Conservation (phyloP, 2,888 invertebrate species). For the Idaea dimidiata region DNA sequence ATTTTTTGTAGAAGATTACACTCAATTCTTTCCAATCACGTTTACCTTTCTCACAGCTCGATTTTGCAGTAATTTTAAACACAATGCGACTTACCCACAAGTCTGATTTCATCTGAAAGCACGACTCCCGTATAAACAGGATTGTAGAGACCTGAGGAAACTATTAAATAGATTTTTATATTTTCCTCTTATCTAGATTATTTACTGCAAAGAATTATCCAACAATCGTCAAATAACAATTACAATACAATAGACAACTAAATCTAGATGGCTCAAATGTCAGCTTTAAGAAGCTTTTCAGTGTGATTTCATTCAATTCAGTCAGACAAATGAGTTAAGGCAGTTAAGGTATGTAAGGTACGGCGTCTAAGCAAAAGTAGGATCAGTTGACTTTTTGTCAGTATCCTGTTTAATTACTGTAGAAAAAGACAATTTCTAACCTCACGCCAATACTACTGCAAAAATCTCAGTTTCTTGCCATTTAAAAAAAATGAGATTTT, state of each 20-base stretch:
- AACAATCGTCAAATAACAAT: too few species aligned
- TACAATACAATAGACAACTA: too few species aligned
- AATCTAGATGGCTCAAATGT: too few species aligned
- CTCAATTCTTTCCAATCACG: constrained; percentile 19
- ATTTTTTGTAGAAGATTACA: neutral
- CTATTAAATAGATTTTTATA: neutral
- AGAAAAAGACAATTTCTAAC: too few species aligned
- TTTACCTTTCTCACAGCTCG: constrained; percentile 20
- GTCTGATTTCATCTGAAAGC: constrained; percentile 22
- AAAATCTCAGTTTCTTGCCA: neutral
- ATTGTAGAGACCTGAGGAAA: neutral
- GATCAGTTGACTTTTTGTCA: too few species aligned
- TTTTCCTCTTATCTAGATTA: neutral
- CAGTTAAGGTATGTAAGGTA: too few species aligned
- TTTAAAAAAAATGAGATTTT: too few species aligned
- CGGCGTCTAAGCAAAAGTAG: too few species aligned
- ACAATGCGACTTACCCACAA: constrained; percentile 18
- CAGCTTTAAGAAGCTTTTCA: too few species aligned
- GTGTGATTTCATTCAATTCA: neutral
- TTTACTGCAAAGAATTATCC: neutral
- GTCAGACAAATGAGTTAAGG: too few species aligned
- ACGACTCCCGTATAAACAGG: constrained; percentile 4
- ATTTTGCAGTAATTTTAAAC: constrained; percentile 15
- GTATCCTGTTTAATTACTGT: too few species aligned
- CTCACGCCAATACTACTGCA: neutral